phyloP scores from a whole-genome alignment of 1,140 invertebrate species.

The Apocrypta bakeri region DNA sequence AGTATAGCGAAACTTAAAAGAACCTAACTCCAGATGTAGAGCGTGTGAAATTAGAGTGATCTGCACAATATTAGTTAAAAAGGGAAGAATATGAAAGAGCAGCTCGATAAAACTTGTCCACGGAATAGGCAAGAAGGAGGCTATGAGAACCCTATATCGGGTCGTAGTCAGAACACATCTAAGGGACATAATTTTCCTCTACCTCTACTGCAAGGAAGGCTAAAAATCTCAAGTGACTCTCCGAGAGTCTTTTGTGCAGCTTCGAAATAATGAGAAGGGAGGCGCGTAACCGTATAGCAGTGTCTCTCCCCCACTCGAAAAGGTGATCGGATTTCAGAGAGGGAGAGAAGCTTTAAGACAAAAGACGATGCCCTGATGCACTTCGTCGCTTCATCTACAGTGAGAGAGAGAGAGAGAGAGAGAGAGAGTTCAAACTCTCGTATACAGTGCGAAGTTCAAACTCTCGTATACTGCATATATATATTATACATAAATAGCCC shows the following conservation, averaged over 20 bases:
- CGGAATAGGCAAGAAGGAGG: too few species aligned
- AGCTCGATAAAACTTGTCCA: too few species aligned
- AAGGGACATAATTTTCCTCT: not conserved
- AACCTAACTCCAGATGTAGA: not conserved
- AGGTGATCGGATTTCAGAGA: slow-evolving; percentile 16
- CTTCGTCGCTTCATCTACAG: not conserved
- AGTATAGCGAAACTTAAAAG: not conserved
- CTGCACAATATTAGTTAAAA: not conserved
- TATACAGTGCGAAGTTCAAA: not conserved
- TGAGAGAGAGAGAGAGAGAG: not conserved
- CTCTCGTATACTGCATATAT: not conserved
- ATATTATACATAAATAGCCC: not conserved
- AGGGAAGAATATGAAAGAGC: too few species aligned
- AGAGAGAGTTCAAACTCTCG: not conserved
- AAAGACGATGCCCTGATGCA: not conserved
- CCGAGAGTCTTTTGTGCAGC: not conserved
- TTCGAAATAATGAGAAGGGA: not conserved
- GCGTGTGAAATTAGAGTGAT: not conserved
- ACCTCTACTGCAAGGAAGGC: not conserved
- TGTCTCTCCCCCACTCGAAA: not conserved
- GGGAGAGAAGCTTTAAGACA: not conserved
- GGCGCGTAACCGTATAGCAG: not conserved
- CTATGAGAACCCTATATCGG: too few species aligned
- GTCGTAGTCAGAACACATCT: too few species aligned
- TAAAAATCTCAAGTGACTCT: not conserved